These are phyloP conservation scores for Ctenopoma multispine DNA, from an alignment of 2,797 vertebrate species.

Conservation along the genomic window DNA sequence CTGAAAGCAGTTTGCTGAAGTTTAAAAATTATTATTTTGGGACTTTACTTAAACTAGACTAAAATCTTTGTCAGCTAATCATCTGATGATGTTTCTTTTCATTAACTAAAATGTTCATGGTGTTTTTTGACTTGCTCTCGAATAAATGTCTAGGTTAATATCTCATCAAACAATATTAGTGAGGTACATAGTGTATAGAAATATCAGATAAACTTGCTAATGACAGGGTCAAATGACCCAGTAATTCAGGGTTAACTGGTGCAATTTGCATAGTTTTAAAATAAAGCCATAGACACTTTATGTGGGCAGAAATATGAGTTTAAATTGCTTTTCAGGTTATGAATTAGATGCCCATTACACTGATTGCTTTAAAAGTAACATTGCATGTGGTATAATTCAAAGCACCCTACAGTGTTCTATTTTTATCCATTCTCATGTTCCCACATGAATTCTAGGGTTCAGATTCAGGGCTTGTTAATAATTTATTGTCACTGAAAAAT, in stretches of 20 bases:
- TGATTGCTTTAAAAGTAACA: constrained; percentile 44
- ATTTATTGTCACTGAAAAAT: constrained; percentile 77
- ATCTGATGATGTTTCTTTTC: too few species aligned
- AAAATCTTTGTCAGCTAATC: too few species aligned
- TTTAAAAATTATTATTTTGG: too few species aligned
- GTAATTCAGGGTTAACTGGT: constrained; percentile 47
- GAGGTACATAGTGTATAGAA: background rate
- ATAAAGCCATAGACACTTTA: background rate
- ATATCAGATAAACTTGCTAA: constrained; percentile 18
- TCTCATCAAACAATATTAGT: background rate
- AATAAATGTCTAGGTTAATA: background rate
- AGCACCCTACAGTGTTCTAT: constrained; percentile 49
- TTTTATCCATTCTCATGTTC: constrained; percentile 72
- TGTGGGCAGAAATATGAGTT: constrained; percentile 27
- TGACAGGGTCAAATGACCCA: constrained; percentile 18
- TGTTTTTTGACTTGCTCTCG: too few species aligned
- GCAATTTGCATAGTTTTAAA: constrained; percentile 26
- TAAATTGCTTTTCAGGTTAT: constrained; percentile 27
- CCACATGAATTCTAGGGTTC: constrained; percentile 74
- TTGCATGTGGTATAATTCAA: constrained; percentile 35
- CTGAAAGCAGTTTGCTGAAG: too few species aligned
- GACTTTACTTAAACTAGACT: too few species aligned
- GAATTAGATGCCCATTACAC: constrained; percentile 28
- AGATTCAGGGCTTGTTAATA: constrained; percentile 77
- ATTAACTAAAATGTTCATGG: too few species aligned